Conservation (phyloP, 2,888 invertebrate species). For the Acrocyrtus sp. region DNA sequence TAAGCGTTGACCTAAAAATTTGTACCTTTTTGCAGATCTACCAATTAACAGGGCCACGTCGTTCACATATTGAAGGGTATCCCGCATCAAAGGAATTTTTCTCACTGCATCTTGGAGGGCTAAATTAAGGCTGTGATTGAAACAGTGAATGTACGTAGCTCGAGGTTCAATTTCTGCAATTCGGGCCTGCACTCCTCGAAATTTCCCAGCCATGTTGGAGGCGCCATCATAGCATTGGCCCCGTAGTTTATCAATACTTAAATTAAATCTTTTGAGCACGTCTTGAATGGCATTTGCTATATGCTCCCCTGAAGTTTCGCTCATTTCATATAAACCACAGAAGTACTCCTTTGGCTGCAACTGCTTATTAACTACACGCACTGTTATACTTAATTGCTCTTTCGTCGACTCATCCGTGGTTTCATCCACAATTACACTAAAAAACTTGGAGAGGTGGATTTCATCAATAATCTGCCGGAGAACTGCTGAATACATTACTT, state of each 20-base stretch:
- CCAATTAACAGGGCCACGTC: no score
- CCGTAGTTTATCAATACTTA: background rate
- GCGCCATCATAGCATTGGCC: slow-evolving; percentile 34
- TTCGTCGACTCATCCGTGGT: slow-evolving; percentile 31
- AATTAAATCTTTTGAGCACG: background rate
- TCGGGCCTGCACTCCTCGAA: slow-evolving; percentile 7
- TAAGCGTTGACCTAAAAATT: no score
- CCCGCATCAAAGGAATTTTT: no score
- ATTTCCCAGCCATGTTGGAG: slow-evolving; percentile 15
- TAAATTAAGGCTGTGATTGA: slow-evolving; percentile 29
- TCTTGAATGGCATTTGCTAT: background rate
- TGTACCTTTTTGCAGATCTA: no score
- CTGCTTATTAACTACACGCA: slow-evolving; percentile 2
- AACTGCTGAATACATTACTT: background rate
- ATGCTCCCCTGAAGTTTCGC: background rate
- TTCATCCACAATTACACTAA: slow-evolving; percentile 41
- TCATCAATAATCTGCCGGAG: background rate
- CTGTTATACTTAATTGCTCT: slow-evolving; percentile 31
- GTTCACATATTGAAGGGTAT: no score
- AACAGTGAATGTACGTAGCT: slow-evolving; percentile 22
- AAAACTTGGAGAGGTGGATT: background rate
- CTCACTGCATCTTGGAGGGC: slow-evolving; percentile 14
- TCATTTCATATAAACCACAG: background rate
- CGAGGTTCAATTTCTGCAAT: background rate
- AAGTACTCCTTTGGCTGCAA: background rate